Evolutionary conservation across 2,888 invertebrate genomes (phyloP).

Genomic region (Lypha dubia): DNA sequence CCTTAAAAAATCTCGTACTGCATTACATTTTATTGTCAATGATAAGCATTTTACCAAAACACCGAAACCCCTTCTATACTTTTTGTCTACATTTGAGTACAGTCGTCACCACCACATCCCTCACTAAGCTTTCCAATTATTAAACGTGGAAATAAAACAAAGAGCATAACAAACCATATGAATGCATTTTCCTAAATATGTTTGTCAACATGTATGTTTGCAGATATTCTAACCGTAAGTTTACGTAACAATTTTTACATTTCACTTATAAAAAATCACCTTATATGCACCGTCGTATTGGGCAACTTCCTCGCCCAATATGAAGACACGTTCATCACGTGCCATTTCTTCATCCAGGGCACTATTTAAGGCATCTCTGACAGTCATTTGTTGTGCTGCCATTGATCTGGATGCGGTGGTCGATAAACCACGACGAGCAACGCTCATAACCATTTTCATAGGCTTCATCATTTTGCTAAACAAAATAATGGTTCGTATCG

Average conservation of each 20-base stretch:
- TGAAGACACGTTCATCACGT: constrained; percentile 94
- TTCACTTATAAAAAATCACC: constrained; percentile 85
- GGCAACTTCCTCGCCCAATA: constrained; percentile 99
- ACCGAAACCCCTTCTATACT: background rate
- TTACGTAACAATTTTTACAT: constrained; percentile 78
- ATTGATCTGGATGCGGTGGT: constrained; percentile 82
- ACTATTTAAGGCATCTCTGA: constrained; percentile 97
- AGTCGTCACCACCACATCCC: background rate
- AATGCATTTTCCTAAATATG: constrained; percentile 43
- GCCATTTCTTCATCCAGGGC: constrained; percentile 99
- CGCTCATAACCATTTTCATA: constrained; percentile 78
- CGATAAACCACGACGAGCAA: constrained; percentile 84
- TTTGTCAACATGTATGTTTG: background rate
- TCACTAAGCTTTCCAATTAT: background rate
- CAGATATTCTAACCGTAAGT: constrained; percentile 69
- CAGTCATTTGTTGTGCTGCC: constrained; percentile 89
- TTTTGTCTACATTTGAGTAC: background rate
- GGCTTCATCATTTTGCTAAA: constrained; percentile 77
- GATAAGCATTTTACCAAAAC: background rate
- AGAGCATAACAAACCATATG: constrained; percentile 53
- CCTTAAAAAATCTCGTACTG: constrained; percentile 34
- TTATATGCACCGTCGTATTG: constrained; percentile 99
- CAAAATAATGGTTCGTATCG: constrained; percentile 60
- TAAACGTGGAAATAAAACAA: background rate
- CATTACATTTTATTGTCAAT: constrained; percentile 19